Evolutionary conservation across 2,888 invertebrate species (phyloP).

Genomic region (Apotomis turbidana): DNA sequence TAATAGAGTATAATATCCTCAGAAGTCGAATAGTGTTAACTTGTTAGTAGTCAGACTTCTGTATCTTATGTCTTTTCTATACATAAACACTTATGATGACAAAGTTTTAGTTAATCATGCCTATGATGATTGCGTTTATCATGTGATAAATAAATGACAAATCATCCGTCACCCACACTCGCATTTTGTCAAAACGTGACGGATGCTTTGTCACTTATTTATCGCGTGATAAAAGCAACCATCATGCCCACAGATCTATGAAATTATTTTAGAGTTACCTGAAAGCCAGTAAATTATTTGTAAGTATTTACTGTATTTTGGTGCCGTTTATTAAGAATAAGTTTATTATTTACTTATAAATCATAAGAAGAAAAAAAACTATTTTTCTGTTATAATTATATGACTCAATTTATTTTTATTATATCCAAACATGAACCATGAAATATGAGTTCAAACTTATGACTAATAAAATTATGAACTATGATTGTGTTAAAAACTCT

Average conservation of each 20-base stretch:
- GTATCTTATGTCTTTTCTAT: neutral
- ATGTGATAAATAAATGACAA: no score
- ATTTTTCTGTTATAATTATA: no score
- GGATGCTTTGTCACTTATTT: no score
- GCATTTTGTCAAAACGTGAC: no score
- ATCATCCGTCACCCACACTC: no score
- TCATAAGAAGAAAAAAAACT: no score
- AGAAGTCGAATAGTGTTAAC: neutral
- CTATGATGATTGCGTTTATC: no score
- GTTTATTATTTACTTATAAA: neutral
- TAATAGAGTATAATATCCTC: neutral
- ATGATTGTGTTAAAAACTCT: neutral
- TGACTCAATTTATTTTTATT: neutral
- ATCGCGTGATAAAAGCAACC: no score
- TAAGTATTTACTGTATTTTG: conserved; percentile 13
- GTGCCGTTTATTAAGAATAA: neutral
- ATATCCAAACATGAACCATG: neutral
- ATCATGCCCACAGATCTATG: neutral
- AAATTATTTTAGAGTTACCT: conserved; percentile 26
- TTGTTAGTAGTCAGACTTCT: neutral
- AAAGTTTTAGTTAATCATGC: neutral
- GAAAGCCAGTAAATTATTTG: conserved; percentile 32
- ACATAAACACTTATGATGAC: neutral
- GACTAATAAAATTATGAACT: conserved; percentile 14
- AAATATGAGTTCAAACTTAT: conserved; percentile 4